These are phyloP conservation scores for Dicrostonyx torquatus DNA, from an alignment of 2,797 vertebrate species.

Conservation along the genomic window DNA sequence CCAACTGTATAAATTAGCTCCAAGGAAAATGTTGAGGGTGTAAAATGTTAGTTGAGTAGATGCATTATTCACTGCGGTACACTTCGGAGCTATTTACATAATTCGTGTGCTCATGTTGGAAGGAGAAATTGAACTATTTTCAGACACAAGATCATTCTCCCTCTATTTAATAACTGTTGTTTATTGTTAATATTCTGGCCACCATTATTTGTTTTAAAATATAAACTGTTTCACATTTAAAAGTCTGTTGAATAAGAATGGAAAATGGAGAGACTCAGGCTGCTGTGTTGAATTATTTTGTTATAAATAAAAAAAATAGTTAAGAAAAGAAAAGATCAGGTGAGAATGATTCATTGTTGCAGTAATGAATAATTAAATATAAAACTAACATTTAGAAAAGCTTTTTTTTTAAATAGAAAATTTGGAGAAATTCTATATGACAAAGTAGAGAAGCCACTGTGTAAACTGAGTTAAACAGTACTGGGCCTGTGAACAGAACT, in stretches of 20 bases:
- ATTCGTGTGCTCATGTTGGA: neutral
- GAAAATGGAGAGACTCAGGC: neutral
- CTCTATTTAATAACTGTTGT: neutral
- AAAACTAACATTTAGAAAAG: neutral
- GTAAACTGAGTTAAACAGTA: neutral
- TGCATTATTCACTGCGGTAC: neutral
- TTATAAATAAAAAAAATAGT: constrained; percentile 32
- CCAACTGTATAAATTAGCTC: neutral
- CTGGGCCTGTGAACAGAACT: neutral
- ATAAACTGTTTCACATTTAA: neutral
- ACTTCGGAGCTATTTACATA: neutral
- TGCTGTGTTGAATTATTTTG: neutral
- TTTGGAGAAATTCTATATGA: neutral
- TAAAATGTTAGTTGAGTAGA: neutral
- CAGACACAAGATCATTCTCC: neutral
- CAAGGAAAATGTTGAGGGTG: constrained; percentile 3
- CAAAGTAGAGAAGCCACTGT: neutral
- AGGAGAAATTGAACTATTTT: constrained; percentile 25
- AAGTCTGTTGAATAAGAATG: neutral
- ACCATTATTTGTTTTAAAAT: constrained; percentile 2
- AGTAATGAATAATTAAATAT: neutral
- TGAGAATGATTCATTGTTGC: neutral
- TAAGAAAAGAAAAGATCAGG: neutral
- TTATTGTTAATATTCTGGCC: neutral
- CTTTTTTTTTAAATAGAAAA: neutral